Evolutionary conservation across 2,888 invertebrate genomes (phyloP).

Genomic region (Torymus aiolomorphi): DNA sequence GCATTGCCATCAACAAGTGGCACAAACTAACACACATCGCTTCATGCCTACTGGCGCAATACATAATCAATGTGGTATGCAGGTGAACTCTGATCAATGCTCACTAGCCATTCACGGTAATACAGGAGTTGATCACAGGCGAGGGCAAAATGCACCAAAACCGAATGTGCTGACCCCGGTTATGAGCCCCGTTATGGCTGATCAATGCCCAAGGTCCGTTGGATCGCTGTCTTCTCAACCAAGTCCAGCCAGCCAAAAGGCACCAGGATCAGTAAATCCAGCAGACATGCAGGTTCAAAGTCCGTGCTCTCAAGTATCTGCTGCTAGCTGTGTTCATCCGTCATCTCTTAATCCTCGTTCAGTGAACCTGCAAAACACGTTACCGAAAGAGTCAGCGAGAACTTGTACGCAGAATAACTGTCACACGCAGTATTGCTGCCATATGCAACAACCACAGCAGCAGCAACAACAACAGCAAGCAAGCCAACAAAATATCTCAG

Average conservation of each 20-base stretch:
- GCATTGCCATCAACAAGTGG: slow-evolving; percentile 74
- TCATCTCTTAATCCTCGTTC: slow-evolving; percentile 27
- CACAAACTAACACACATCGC: slow-evolving; percentile 45
- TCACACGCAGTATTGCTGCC: slow-evolving; percentile 61
- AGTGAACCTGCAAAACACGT: slow-evolving; percentile 29
- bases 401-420: slow-evolving; percentile 61
- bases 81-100: slow-evolving; percentile 75
- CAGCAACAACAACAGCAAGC: slow-evolving; percentile 58
- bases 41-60: slow-evolving; percentile 41
- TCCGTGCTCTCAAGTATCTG: slow-evolving; percentile 53
- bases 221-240: slow-evolving; percentile 59
- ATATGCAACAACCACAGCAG: slow-evolving; percentile 64
- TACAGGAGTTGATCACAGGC: slow-evolving; percentile 39
- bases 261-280: slow-evolving; percentile 27
- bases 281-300: slow-evolving; percentile 56
- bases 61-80: slow-evolving; percentile 58
- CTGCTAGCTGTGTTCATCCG: slow-evolving; percentile 56
- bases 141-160: slow-evolving; percentile 29
- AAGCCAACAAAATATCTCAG: slow-evolving; percentile 60
- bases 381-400: slow-evolving; percentile 54
- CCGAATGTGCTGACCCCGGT: slow-evolving; percentile 41
- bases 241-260: slow-evolving; percentile 55
- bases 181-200: slow-evolving; percentile 56
- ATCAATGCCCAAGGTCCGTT: slow-evolving; percentile 58
- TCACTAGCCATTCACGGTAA: slow-evolving; percentile 64